These are phyloP conservation scores for Ochropleura plecta DNA, from an alignment of 2,888 invertebrate species.

Conservation along the genomic window DNA sequence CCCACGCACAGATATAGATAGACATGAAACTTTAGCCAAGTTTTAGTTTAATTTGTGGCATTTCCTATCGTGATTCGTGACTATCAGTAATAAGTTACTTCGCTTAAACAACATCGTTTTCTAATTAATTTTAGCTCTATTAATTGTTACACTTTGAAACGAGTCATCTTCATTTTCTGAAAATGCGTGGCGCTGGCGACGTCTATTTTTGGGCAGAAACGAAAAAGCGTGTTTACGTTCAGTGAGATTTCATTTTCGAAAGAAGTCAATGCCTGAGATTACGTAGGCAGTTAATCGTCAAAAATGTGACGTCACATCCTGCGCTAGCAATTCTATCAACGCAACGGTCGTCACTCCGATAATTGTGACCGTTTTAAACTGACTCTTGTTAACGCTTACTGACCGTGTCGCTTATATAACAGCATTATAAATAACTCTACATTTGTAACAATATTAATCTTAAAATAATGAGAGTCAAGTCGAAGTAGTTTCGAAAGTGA, in stretches of 20 bases:
- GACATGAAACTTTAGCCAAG: neutral
- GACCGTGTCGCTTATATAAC: conserved; percentile 46
- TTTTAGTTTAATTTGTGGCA: neutral
- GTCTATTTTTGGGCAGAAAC: neutral
- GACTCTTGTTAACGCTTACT: conserved; percentile 52
- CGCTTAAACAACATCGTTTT: neutral
- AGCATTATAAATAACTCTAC: conserved; percentile 27
- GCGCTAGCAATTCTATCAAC: conserved; percentile 57
- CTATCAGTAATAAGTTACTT: neutral
- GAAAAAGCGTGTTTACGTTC: conserved; percentile 3
- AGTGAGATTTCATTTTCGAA: conserved; percentile 21
- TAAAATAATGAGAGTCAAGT: conserved; percentile 48
- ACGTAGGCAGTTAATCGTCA: conserved; percentile 56
- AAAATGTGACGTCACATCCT: conserved; percentile 68
- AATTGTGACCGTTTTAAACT: conserved; percentile 60
- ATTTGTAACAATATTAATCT: conserved; percentile 30
- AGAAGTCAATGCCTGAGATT: conserved; percentile 29
- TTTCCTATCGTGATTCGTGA: neutral
- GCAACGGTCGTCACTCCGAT: conserved; percentile 61
- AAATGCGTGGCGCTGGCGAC: neutral
- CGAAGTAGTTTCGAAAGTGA: conserved; percentile 63
- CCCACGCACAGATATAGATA: neutral
- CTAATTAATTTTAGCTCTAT: neutral
- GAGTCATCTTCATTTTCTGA: conserved; percentile 12
- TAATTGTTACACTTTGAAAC: conserved; percentile 2